phyloP scores from a whole-genome alignment of 2,797 vertebrate genomes.

The Euphonia xanthogaster region DNA sequence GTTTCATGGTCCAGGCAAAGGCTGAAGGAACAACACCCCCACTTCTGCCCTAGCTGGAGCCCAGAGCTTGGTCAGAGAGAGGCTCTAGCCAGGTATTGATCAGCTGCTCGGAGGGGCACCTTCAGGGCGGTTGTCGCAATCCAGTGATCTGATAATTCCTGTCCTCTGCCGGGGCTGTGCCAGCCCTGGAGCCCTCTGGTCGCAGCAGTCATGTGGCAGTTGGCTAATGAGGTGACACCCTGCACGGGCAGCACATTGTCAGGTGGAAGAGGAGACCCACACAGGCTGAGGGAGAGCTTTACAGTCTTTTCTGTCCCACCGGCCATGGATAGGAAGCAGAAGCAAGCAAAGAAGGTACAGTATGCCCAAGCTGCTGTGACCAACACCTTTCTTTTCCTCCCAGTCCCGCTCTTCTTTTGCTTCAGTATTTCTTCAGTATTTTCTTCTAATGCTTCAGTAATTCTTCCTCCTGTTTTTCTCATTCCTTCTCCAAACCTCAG shows the following conservation, averaged over 20 bases:
- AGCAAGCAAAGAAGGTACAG: conserved; percentile 72
- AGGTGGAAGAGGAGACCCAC: conserved; percentile 69
- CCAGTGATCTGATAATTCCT: accelerated
- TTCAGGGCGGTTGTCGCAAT: background rate
- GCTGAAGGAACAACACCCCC: background rate
- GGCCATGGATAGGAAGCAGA: conserved; percentile 71
- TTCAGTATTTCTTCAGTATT: background rate
- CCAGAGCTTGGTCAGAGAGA: background rate
- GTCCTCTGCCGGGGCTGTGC: background rate
- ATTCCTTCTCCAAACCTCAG: background rate
- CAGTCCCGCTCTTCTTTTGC: background rate
- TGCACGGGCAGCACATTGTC: conserved; percentile 62
- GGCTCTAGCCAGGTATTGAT: background rate
- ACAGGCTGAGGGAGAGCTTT: conserved; percentile 68
- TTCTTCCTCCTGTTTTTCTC: background rate
- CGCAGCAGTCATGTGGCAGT: background rate
- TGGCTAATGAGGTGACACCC: conserved; percentile 50
- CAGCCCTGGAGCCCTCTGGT: conserved; percentile 27
- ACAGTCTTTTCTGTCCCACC: conserved; percentile 47
- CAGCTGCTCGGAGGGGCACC: background rate
- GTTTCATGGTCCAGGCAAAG: background rate
- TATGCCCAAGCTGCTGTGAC: background rate
- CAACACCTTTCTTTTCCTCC: background rate
- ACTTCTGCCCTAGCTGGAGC: background rate
- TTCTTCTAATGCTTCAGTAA: background rate